These are phyloP conservation scores for Semicossyphus pulcher DNA, from an alignment of 2,113 vertebrate genomes.

Conservation along the genomic window DNA sequence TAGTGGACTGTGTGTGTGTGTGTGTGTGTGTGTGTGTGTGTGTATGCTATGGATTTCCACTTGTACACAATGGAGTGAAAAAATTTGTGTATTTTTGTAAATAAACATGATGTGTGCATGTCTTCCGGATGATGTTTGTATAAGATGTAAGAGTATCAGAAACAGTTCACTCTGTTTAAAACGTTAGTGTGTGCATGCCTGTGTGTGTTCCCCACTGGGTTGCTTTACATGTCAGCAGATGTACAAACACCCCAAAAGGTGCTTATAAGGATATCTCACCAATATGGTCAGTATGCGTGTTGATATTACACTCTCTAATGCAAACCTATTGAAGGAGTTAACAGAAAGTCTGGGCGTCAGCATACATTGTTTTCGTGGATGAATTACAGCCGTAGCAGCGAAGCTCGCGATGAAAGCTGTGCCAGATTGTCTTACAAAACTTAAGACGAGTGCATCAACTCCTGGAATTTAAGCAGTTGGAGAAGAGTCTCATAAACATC, in stretches of 20 bases:
- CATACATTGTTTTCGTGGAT: not conserved
- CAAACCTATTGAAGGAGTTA: not conserved
- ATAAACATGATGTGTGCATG: constrained; percentile 35
- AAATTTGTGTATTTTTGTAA: constrained; percentile 35
- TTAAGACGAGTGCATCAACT: constrained; percentile 7
- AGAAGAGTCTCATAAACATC: not conserved
- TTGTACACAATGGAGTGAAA: constrained; percentile 38
- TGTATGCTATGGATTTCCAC: constrained; percentile 22
- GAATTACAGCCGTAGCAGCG: constrained; percentile 12
- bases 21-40: constrained; percentile 6
- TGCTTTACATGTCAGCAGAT: constrained; percentile 22
- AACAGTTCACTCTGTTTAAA: constrained; percentile 37
- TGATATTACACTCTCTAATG: constrained; percentile 37
- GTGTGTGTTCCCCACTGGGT: constrained; percentile 12
- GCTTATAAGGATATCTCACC: constrained; percentile 43
- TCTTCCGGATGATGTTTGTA: constrained; percentile 30
- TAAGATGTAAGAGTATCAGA: constrained; percentile 43
- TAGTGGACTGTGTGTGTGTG: constrained; percentile 11
- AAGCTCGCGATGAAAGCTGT: constrained; percentile 5
- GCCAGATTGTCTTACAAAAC: constrained; percentile 10
- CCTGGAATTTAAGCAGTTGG: constrained; percentile 24
- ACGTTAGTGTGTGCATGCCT: constrained; percentile 7
- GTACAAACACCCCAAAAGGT: constrained; percentile 22
- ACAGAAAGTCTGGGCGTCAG: not conserved
- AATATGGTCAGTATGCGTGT: constrained; percentile 19